Evolutionary conservation across 1,140 invertebrate genomes (phyloP).

Genomic region (Heliconius congener): DNA sequence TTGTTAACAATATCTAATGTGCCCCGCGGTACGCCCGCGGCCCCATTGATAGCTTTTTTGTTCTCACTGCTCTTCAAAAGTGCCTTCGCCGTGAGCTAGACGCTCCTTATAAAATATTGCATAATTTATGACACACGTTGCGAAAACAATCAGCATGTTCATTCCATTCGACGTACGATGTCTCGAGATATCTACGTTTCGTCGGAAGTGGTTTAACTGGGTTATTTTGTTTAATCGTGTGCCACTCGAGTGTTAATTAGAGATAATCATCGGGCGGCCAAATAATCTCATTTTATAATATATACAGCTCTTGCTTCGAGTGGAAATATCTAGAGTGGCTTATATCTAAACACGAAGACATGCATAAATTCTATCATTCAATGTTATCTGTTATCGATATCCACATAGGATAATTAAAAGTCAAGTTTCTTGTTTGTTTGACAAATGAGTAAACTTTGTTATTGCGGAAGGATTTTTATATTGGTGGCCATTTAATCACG

Average conservation of each 20-base stretch:
- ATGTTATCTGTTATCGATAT: constrained; percentile 48
- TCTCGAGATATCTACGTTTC: constrained; percentile 46
- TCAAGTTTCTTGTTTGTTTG: constrained; percentile 10
- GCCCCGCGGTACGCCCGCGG: constrained; percentile 64
- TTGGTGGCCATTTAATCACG: background rate
- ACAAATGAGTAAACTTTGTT: background rate
- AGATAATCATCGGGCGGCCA: constrained; percentile 70
- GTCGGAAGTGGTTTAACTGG: constrained; percentile 65
- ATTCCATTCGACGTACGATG: constrained; percentile 54
- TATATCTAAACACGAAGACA: constrained; percentile 48
- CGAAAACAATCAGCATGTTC: constrained; percentile 61
- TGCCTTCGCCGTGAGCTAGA: constrained; percentile 51
- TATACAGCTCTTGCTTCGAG: constrained; percentile 59
- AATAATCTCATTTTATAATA: constrained; percentile 67
- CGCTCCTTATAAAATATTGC: constrained; percentile 70
- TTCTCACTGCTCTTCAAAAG: constrained; percentile 59
- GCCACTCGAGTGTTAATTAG: constrained; percentile 70
- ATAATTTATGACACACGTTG: constrained; percentile 65
- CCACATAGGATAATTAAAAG: constrained; percentile 40
- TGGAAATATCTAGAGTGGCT: constrained; percentile 63
- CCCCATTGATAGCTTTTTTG: constrained; percentile 76
- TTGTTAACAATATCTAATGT: constrained; percentile 81
- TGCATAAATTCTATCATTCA: constrained; percentile 44
- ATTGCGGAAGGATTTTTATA: background rate
- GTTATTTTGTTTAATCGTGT: constrained; percentile 73